Conservation (phyloP, 23 tunicate species). For the Halocynthia aurantium region DNA sequence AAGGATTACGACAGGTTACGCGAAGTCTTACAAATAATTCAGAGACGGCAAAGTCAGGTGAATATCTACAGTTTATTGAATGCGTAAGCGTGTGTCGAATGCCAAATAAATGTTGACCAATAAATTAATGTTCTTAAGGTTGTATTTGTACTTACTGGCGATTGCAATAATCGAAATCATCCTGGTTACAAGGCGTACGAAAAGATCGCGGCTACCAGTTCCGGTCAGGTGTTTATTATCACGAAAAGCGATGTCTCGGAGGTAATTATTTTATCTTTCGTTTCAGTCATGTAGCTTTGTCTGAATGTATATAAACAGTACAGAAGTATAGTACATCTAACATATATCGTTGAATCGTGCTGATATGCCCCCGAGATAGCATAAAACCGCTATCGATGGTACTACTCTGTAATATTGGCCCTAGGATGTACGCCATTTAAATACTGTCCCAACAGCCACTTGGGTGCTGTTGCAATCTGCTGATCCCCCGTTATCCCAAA, state of each 20-base stretch:
- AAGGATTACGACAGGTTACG: slow-evolving; percentile 80
- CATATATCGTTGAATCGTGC: too few relatives aligned
- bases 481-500: too few relatives aligned
- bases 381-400: too few relatives aligned
- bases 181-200: slow-evolving; percentile 97
- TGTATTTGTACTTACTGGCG: slow-evolving; percentile 97
- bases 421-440: too few relatives aligned
- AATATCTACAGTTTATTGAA: not conserved
- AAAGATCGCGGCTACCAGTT: slow-evolving; percentile 91
- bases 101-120: not conserved
- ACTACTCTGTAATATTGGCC: too few relatives aligned
- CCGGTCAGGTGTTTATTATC: slow-evolving; percentile 95
- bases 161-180: slow-evolving; percentile 81
- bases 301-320: too few relatives aligned
- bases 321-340: too few relatives aligned
- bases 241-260: slow-evolving; percentile 88
- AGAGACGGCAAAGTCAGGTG: slow-evolving; percentile 94
- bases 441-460: too few relatives aligned
- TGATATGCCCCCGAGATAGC: too few relatives aligned
- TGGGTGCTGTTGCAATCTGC: too few relatives aligned
- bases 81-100: not conserved
- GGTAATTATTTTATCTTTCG: slow-evolving; percentile 16
- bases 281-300: too few relatives aligned
- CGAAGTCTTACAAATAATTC: slow-evolving; percentile 88
- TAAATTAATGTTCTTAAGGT: slow-evolving; percentile 39